A percentile compares a stretch with the other conserved stretches of the same genome.
These are phyloP conservation scores for Rhineura floridana DNA, from an alignment of 2,113 vertebrate species.

Conservation along the genomic window DNA sequence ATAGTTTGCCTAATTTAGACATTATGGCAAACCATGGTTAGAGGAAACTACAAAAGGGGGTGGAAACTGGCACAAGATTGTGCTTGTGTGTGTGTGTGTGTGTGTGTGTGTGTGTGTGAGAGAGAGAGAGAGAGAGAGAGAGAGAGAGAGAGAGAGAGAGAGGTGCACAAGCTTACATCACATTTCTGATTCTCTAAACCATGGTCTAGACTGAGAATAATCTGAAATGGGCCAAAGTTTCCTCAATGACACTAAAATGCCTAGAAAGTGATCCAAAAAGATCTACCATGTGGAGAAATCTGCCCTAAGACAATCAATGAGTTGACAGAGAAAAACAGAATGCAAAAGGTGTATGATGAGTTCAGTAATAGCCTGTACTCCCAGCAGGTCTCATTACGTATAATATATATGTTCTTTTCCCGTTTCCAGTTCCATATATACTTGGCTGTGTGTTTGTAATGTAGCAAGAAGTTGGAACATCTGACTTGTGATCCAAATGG, in stretches of 20 bases:
- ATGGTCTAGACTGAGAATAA: background rate
- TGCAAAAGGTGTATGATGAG: background rate
- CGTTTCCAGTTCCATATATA: accelerated
- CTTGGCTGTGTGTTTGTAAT: background rate
- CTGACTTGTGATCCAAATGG: accelerated
- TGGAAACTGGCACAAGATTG: background rate
- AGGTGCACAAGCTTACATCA: background rate
- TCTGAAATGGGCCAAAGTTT: background rate
- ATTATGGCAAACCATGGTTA: background rate
- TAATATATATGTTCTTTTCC: background rate
- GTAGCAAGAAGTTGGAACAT: background rate
- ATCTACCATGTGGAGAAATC: background rate
- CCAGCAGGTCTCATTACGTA: accelerated
- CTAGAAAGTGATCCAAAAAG: background rate
- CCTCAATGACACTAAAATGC: background rate
- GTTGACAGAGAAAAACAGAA: accelerated
- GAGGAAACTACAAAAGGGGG: background rate
- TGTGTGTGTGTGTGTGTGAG: too few relatives aligned
- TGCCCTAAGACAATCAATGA: accelerated
- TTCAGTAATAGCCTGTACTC: background rate
- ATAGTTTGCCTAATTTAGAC: background rate
- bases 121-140: background rate
- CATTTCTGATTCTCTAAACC: background rate
- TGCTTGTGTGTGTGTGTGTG: too few relatives aligned
- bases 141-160: too few relatives aligned